Evolutionary conservation across 2,797 vertebrate genomes (phyloP).

Genomic region (Gymnodraco acuticeps): DNA sequence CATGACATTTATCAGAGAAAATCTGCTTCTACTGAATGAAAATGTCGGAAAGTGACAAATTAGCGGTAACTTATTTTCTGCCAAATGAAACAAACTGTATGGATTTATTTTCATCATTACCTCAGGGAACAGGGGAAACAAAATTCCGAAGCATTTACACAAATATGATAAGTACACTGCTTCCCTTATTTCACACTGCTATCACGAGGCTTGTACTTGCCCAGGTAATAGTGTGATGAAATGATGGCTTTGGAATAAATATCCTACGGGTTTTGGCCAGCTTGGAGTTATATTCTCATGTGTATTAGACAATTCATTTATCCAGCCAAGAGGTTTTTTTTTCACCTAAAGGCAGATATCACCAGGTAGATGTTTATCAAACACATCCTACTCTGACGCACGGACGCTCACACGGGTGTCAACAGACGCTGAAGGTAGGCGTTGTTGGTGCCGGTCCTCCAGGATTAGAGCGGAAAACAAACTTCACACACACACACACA

Average conservation of each 20-base stretch:
- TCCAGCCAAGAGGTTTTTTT: conserved; percentile 29
- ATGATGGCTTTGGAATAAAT: conserved; percentile 32
- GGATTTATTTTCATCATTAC: conserved; percentile 24
- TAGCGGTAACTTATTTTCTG: conserved; percentile 15
- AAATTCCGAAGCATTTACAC: background rate
- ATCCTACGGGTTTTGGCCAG: conserved; percentile 37
- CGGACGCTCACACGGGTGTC: conserved; percentile 28
- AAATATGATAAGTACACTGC: conserved; percentile 3
- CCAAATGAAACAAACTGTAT: conserved; percentile 18
- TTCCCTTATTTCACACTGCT: conserved; percentile 17
- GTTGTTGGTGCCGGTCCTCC: no score
- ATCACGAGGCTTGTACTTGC: conserved; percentile 17
- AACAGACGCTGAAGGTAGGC: conserved; percentile 24
- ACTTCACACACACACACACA: conserved; percentile 31
- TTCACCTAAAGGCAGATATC: conserved; percentile 31
- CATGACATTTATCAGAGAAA: conserved; percentile 4
- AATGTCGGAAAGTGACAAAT: conserved; percentile 9
- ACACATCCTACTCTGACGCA: conserved; percentile 36
- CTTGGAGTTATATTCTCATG: background rate
- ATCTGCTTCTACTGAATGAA: background rate
- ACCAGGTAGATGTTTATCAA: conserved; percentile 46
- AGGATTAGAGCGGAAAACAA: conserved; percentile 19
- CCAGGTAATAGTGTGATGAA: conserved; percentile 39
- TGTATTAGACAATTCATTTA: conserved; percentile 41
- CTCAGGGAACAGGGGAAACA: background rate